Evolutionary conservation across 2,888 invertebrate species (phyloP).

Genomic region (Lottia scabra): DNA sequence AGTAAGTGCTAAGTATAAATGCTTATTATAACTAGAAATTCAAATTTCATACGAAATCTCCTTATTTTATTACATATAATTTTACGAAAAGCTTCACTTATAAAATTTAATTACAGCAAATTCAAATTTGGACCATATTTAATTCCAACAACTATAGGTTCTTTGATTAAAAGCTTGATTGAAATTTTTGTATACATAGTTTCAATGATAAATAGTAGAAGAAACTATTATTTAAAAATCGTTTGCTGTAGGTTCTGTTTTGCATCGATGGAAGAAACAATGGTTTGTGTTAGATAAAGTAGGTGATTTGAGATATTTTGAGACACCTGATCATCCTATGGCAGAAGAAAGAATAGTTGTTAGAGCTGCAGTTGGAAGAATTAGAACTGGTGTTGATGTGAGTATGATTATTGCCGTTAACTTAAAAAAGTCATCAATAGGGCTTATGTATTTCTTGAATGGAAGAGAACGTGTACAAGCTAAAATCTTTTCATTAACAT

Average conservation of each 20-base stretch:
- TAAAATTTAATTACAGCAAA: too few species aligned
- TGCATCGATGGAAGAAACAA: conserved; percentile 65
- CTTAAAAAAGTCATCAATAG: not conserved
- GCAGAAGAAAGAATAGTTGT: conserved; percentile 63
- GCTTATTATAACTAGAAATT: too few species aligned
- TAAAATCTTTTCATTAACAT: too few species aligned
- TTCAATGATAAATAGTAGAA: not conserved
- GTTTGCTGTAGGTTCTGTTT: conserved; percentile 51
- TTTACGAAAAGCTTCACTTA: too few species aligned
- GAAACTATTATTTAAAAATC: not conserved
- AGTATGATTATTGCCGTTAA: conserved; percentile 10
- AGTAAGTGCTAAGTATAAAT: too few species aligned
- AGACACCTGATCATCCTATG: conserved; percentile 54
- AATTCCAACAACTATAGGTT: too few species aligned
- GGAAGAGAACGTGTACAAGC: too few species aligned
- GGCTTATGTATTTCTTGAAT: too few species aligned
- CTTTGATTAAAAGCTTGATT: too few species aligned
- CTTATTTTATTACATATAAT: too few species aligned
- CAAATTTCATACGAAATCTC: too few species aligned
- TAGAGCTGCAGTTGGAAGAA: conserved; percentile 49
- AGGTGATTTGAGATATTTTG: conserved; percentile 65
- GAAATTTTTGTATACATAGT: not conserved
- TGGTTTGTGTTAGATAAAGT: conserved; percentile 67
- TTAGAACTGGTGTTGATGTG: conserved; percentile 58
- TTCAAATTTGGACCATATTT: too few species aligned